phyloP scores from a whole-genome alignment of 2,113 vertebrate genomes.

The Calyptomena viridis region DNA sequence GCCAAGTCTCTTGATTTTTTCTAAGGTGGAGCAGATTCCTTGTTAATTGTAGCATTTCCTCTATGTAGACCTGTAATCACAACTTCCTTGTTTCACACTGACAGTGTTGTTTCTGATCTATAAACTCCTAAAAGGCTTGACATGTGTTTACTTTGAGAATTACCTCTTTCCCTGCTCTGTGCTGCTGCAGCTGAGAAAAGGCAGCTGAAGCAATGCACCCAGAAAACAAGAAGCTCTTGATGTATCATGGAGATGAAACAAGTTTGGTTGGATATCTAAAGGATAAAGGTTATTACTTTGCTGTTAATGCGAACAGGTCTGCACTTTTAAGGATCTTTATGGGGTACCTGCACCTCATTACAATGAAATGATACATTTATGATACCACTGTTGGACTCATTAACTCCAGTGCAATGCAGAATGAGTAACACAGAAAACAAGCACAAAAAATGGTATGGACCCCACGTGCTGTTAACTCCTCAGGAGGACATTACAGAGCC shows the following conservation, averaged over 20 bases:
- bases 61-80: neutral
- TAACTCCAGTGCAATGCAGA: neutral
- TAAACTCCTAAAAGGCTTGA: neutral
- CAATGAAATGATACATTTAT: neutral
- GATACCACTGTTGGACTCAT: neutral
- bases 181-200: neutral
- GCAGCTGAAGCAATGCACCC: neutral
- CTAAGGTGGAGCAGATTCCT: neutral
- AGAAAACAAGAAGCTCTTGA: neutral
- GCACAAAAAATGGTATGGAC: neutral
- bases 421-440: neutral
- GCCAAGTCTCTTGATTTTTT: neutral
- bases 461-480: neutral
- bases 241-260: neutral
- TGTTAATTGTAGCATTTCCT: conserved; percentile 39
- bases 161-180: neutral
- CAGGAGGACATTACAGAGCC: neutral
- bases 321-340: neutral
- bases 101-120: neutral
- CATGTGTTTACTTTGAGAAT: neutral
- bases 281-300: neutral
- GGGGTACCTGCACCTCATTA: neutral
- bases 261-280: neutral
- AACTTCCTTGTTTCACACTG: conserved; percentile 39
- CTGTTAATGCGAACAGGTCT: neutral